Base-by-base conservation (phyloP, 2,888 invertebrate genomes). In the Leptinotarsa haldemani region DNA sequence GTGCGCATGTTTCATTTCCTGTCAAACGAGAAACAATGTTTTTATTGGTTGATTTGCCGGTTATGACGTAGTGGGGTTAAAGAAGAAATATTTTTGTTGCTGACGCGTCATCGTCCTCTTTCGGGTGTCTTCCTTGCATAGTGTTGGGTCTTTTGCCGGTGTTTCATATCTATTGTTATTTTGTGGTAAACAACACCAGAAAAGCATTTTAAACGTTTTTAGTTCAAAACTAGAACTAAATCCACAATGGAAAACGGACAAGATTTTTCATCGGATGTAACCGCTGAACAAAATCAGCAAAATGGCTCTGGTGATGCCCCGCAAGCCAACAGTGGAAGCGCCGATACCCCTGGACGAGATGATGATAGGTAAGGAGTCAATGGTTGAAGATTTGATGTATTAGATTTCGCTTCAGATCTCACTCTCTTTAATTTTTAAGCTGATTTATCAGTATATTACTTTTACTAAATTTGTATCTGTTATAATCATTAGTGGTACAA, bases 331-430 rank as follows among this genome's bases (percentile, higher is more conserved):
- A 92, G 93, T 88, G 93, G 93, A 82, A 92, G 92, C 88, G 93
- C 93, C 80, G 94, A 94, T 89, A 92, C 92, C 81, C 92, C 93
- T 75, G 93, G 93, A 85, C 93, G 94, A 86, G 94, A 94, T 89
- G 94, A 94, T 88, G 94, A 93, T 90, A 93, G 93, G 93, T 94
- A 92, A 86, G 88, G 53, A 63, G 30, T 47, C 50, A 66, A 25
- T 22, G 2, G 13, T 53, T 53, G n/a, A 65, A 20, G 16, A 40
- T 40, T 40, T 40, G 40, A 40, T 40, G 9, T 3, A 40, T 40
- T 40, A 5, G 40, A 40, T 40, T 9, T 40, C 5, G 9, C 9
- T 2, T 9, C 2, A 40, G 2, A 40, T 40, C 9, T 40, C 40
- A 9, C 9, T 9, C 40, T 9, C 7, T 40, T 40, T 40, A 40